A percentile compares a stretch with the other conserved stretches of the same genome.
These are phyloP conservation scores for Achlya flavicornis DNA, from an alignment of 2,888 invertebrate genomes.

Conservation along the genomic window DNA sequence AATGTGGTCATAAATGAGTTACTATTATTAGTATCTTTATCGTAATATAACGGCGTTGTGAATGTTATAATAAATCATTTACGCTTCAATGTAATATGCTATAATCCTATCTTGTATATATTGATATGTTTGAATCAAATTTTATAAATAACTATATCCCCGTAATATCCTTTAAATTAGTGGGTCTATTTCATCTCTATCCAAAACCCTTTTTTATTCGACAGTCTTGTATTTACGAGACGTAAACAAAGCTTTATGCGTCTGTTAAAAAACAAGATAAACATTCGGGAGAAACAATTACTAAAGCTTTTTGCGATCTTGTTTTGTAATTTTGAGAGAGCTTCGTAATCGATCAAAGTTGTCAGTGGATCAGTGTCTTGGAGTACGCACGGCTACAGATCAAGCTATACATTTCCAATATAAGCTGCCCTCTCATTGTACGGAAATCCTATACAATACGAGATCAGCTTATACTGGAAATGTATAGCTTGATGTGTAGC, in stretches of 20 bases:
- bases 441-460: too few species aligned
- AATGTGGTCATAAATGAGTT: background rate
- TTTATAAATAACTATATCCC: too few species aligned
- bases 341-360: slow-evolving; percentile 43
- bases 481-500: too few species aligned
- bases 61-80: background rate
- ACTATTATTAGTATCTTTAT: background rate
- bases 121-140: too few species aligned
- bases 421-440: too few species aligned
- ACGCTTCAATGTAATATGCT: too few species aligned
- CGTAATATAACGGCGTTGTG: background rate
- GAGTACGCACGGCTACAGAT: too few species aligned
- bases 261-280: slow-evolving; percentile 17
- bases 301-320: slow-evolving; percentile 28
- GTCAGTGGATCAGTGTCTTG: slow-evolving; percentile 33
- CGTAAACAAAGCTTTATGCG: background rate
- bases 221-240: background rate
- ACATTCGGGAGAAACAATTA: slow-evolving; percentile 19
- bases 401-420: too few species aligned
- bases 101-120: too few species aligned
- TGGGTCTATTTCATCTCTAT: too few species aligned
- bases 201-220: background rate
- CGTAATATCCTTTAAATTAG: too few species aligned
- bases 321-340: slow-evolving; percentile 28
- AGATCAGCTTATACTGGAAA: too few species aligned